Percentiles rank a stretch among this genome's conserved stretches.
phyloP scores from a whole-genome alignment of 2,888 invertebrate species.

The Sussaba pulchella region DNA sequence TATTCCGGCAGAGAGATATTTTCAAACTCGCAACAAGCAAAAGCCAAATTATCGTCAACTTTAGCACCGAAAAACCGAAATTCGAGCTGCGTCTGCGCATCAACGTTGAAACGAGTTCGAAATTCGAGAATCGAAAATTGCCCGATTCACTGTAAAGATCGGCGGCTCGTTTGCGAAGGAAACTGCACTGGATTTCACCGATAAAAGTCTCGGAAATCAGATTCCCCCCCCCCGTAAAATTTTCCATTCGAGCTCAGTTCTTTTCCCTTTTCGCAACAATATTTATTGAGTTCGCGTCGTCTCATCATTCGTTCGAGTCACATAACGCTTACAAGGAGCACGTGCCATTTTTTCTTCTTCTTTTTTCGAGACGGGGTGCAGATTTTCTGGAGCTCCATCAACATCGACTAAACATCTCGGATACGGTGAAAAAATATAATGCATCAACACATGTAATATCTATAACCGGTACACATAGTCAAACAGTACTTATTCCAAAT shows the following conservation, averaged over 20 bases:
- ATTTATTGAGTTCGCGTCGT: slow-evolving; percentile 11
- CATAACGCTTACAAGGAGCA: slow-evolving; percentile 6
- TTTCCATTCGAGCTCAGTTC: too few relatives aligned
- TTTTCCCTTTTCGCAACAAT: slow-evolving; percentile 7
- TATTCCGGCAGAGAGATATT: too few relatives aligned
- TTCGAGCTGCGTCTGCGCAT: background rate
- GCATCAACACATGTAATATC: slow-evolving; percentile 66
- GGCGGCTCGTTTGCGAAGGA: background rate
- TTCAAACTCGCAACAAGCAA: background rate
- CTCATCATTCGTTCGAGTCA: background rate
- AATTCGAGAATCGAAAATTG: background rate
- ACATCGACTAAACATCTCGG: slow-evolving; percentile 68
- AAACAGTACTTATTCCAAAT: slow-evolving; percentile 65
- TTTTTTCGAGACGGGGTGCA: slow-evolving; percentile 4
- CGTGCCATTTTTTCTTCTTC: background rate
- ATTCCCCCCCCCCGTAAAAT: too few relatives aligned
- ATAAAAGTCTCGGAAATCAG: background rate
- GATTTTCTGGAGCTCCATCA: slow-evolving; percentile 33
- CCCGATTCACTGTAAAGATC: background rate
- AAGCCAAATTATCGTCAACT: background rate
- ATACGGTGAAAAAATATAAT: slow-evolving; percentile 72
- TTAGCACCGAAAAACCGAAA: background rate
- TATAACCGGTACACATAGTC: slow-evolving; percentile 65
- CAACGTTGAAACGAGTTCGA: background rate
- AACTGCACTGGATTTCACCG: background rate